phyloP scores from a whole-genome alignment of 1,140 invertebrate species.

The Apis cerana region DNA sequence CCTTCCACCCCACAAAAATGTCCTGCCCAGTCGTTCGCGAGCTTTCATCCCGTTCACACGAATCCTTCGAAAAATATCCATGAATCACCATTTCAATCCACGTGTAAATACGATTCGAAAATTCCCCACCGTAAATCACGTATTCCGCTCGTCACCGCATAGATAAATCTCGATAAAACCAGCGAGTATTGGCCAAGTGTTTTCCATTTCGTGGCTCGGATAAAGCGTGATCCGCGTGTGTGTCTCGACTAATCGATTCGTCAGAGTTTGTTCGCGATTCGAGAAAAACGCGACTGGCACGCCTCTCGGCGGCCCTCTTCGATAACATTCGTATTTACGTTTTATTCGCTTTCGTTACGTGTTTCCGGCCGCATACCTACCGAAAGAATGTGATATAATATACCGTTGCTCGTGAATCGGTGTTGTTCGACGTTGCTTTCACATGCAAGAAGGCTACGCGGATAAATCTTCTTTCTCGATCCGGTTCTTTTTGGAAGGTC shows the following conservation, averaged over 20 bases:
- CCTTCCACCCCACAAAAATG: constrained; percentile 46
- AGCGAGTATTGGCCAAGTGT: constrained; percentile 13
- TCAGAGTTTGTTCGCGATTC: not conserved
- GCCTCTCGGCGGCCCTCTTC: too few species aligned
- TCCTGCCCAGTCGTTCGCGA: constrained; percentile 42
- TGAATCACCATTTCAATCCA: not conserved
- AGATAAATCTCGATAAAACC: constrained; percentile 26
- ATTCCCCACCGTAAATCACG: not conserved
- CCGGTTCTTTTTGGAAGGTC: too few species aligned
- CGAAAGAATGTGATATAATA: not conserved
- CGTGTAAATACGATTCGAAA: not conserved
- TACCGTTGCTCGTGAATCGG: not conserved
- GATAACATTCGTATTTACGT: not conserved
- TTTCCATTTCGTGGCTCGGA: constrained; percentile 29
- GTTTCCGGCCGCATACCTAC: not conserved
- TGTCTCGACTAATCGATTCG: not conserved
- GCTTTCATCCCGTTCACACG: constrained; percentile 32
- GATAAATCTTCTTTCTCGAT: too few species aligned
- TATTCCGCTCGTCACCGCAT: not conserved
- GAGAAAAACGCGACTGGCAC: not conserved
- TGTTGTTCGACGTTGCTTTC: not conserved
- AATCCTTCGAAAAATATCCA: not conserved
- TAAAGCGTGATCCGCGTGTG: not conserved
- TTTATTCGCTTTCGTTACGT: not conserved
- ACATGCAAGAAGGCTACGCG: not conserved